phyloP scores from a whole-genome alignment of 2,888 invertebrate genomes.

The Liposcelis brunnea region DNA sequence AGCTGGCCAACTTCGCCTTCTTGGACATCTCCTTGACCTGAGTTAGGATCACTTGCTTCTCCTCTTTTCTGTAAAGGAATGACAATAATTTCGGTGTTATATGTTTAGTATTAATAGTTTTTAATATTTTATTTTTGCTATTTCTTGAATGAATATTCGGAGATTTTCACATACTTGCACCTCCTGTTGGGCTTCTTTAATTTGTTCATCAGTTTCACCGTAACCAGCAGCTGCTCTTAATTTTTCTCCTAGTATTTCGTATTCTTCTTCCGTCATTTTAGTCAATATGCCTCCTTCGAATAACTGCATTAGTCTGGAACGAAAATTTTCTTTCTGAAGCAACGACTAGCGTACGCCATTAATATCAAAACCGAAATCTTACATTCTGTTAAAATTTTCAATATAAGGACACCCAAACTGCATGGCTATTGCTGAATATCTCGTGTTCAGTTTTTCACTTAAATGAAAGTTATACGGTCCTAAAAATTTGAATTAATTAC shows the following conservation, averaged over 20 bases:
- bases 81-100: neutral
- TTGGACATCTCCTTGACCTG: conserved; percentile 2
- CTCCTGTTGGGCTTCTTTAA: conserved; percentile 17
- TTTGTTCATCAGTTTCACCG: conserved; percentile 23
- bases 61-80: conserved; percentile 12
- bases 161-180: conserved; percentile 11
- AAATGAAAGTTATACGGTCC: conserved; percentile 50
- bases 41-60: conserved; percentile 10
- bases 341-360: neutral
- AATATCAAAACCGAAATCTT: conserved; percentile 20
- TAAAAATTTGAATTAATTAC: too few species aligned
- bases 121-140: neutral
- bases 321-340: neutral
- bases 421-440: conserved; percentile 59
- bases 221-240: conserved; percentile 29
- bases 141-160: conserved; percentile 9
- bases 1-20: neutral
- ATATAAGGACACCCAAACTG: conserved; percentile 60
- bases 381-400: conserved; percentile 56
- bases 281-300: conserved; percentile 60
- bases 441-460: conserved; percentile 57
- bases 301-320: conserved; percentile 44
- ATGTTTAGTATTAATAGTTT: neutral
- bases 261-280: conserved; percentile 60
- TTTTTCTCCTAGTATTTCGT: conserved; percentile 46